Percentiles rank a stretch among this genome's conserved stretches.
phyloP scores from a whole-genome alignment of 2,888 invertebrate species.

The Microplitis manilae region DNA sequence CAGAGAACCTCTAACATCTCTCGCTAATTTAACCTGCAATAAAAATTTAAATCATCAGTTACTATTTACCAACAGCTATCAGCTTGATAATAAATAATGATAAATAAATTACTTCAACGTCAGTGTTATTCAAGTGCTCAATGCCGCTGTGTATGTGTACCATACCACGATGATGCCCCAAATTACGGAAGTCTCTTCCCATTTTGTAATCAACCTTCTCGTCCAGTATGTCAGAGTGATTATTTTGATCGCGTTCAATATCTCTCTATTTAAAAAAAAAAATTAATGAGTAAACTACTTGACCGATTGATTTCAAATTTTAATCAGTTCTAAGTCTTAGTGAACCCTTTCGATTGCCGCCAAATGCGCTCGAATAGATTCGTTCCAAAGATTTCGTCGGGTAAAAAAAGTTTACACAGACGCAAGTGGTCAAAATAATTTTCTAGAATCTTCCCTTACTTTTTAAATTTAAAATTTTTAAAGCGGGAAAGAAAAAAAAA shows the following conservation, averaged over 20 bases:
- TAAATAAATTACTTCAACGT: conserved; percentile 61
- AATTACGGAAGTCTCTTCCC: conserved; percentile 63
- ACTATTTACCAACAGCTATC: background rate
- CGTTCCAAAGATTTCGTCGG: too few species aligned
- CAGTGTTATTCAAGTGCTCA: conserved; percentile 65
- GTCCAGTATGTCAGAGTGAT: conserved; percentile 64
- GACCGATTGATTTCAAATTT: too few species aligned
- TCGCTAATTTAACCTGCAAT: conserved; percentile 65
- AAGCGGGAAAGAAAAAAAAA: background rate
- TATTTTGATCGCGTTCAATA: conserved; percentile 62
- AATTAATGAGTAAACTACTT: too few species aligned
- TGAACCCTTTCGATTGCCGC: too few species aligned
- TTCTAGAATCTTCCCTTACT: background rate
- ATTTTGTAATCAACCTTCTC: conserved; percentile 65
- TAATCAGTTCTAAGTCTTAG: too few species aligned
- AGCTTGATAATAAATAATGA: background rate
- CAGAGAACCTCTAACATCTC: conserved; percentile 68
- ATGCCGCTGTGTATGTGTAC: conserved; percentile 65
- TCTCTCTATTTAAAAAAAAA: conserved; percentile 53
- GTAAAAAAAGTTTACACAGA: too few species aligned
- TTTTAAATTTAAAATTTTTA: background rate
- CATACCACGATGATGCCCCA: conserved; percentile 64
- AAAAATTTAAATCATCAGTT: conserved; percentile 12
- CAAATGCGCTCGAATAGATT: too few species aligned
- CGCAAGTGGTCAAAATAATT: too few species aligned